Evolutionary conservation across 2,113 vertebrate genomes (phyloP).

Genomic region (Ailuropoda melanoleuca): DNA sequence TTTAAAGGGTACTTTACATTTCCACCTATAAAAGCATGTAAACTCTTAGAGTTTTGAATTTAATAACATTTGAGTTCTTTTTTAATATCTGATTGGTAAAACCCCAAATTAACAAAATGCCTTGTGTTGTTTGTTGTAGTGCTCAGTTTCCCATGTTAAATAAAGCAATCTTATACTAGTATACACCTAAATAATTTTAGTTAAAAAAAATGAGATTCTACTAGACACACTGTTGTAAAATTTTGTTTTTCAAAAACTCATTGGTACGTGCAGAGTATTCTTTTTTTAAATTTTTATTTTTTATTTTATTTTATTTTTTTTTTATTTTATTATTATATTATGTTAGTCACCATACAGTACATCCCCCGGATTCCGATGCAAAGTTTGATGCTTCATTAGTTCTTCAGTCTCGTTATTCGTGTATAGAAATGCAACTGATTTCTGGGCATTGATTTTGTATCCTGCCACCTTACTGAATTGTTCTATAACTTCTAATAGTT

Average conservation of each 20-base stretch:
- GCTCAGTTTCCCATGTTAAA: neutral
- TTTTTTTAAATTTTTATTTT: too few relatives aligned
- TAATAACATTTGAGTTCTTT: conserved; percentile 36
- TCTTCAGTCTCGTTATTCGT: too few relatives aligned
- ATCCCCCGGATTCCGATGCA: too few relatives aligned
- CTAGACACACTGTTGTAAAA: neutral
- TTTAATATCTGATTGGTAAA: neutral
- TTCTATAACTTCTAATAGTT: too few relatives aligned
- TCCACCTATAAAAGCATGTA: neutral
- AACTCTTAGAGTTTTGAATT: neutral
- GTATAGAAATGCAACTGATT: too few relatives aligned
- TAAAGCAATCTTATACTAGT: neutral
- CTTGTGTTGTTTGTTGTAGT: neutral
- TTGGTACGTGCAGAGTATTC: neutral
- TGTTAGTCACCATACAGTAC: too few relatives aligned
- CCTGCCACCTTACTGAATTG: too few relatives aligned
- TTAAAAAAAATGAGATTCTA: neutral
- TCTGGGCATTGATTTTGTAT: too few relatives aligned
- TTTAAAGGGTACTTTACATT: conserved; percentile 1
- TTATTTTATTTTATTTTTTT: too few relatives aligned
- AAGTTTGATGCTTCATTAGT: too few relatives aligned
- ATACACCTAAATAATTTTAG: neutral
- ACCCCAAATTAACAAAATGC: neutral
- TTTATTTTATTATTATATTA: too few relatives aligned
- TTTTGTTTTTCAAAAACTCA: neutral